Conservation (phyloP, 1,140 invertebrate species). For the Lysiphlebus fabarum region DNA sequence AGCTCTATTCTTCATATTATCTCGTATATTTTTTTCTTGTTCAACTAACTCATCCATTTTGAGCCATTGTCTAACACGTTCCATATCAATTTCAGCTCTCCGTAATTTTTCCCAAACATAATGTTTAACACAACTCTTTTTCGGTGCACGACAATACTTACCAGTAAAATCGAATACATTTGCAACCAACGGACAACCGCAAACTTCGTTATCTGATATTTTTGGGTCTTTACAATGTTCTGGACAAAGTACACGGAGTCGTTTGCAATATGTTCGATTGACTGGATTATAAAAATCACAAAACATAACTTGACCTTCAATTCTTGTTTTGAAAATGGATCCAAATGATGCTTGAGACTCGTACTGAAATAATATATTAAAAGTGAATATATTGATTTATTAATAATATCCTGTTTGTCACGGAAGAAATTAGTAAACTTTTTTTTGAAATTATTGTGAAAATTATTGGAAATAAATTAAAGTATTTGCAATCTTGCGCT, state of each 20-base stretch:
- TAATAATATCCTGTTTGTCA: no score
- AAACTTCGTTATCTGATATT: constrained; percentile 79
- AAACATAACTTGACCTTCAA: constrained; percentile 95
- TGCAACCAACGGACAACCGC: constrained; percentile 84
- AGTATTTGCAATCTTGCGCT: no score
- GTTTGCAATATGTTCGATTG: constrained; percentile 92
- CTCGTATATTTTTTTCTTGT: constrained; percentile 84
- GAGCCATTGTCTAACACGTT: constrained; percentile 80
- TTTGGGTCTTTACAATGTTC: constrained; percentile 97
- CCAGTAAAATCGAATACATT: constrained; percentile 78
- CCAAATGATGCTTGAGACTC: constrained; percentile 97
- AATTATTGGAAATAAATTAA: no score
- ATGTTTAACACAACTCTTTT: constrained; percentile 89
- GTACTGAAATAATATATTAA: constrained; percentile 60
- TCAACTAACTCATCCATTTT: constrained; percentile 94
- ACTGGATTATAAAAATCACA: constrained; percentile 93
- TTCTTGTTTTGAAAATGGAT: constrained; percentile 88
- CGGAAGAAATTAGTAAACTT: no score
- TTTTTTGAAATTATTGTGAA: no score
- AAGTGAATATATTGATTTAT: background rate
- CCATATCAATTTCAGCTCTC: constrained; percentile 81
- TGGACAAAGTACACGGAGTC: constrained; percentile 91
- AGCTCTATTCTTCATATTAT: constrained; percentile 82
- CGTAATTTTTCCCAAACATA: constrained; percentile 94
- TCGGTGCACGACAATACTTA: constrained; percentile 81